Percentiles rank a stretch among this genome's conserved stretches.
Evolutionary conservation across 2,888 invertebrate genomes (phyloP).

Genomic region (Epistrophe grossulariae): DNA sequence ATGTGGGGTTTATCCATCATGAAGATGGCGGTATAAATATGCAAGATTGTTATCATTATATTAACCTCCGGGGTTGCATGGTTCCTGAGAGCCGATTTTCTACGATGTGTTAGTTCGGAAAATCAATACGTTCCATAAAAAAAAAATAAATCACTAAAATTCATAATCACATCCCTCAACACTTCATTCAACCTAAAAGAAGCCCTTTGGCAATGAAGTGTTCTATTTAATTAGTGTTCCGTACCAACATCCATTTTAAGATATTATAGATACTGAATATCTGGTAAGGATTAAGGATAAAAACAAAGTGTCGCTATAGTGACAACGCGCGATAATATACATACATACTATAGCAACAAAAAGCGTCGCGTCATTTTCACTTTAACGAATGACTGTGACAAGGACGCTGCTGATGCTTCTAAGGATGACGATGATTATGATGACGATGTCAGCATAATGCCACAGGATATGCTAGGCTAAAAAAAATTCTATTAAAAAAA

Average conservation of each 20-base stretch:
- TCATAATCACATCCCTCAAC: constrained; percentile 27
- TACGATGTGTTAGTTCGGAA: constrained; percentile 37
- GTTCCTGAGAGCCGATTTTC: constrained; percentile 44
- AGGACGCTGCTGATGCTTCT: constrained; percentile 65
- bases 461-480: constrained; percentile 55
- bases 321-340: constrained; percentile 59
- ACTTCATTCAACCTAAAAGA: constrained; percentile 6
- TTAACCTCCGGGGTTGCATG: constrained; percentile 29
- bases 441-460: constrained; percentile 73
- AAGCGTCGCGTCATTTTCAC: constrained; percentile 71
- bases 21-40: constrained; percentile 11
- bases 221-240: constrained; percentile 67
- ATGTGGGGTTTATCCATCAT: not conserved
- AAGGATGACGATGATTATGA: constrained; percentile 50
- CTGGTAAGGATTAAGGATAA: constrained; percentile 35
- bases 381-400: constrained; percentile 71
- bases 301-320: constrained; percentile 49
- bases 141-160: constrained; percentile 13
- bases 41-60: constrained; percentile 17
- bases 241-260: constrained; percentile 25
- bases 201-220: constrained; percentile 27
- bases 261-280: constrained; percentile 34
- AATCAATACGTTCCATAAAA: constrained; percentile 53
- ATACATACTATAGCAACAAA: constrained; percentile 42
- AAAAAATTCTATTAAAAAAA: constrained; percentile 12